Percentiles rank a stretch among this genome's conserved stretches.
These are phyloP conservation scores for Rotaria sp. DNA, from an alignment of 2,888 invertebrate genomes.

Conservation along the genomic window DNA sequence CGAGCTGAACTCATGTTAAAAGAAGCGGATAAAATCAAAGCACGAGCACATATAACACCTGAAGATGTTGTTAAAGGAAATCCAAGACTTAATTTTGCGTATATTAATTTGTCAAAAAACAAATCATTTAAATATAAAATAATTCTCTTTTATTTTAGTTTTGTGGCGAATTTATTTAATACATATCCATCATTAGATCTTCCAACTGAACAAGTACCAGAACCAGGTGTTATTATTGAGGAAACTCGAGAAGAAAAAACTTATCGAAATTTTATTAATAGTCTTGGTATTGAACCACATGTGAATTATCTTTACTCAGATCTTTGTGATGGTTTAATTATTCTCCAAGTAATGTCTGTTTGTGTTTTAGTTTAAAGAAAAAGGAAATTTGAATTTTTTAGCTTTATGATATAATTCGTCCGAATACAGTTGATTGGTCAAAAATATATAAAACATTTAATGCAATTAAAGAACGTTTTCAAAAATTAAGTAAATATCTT, in stretches of 20 bases:
- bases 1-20: slow-evolving; percentile 91
- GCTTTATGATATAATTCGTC: slow-evolving; percentile 89
- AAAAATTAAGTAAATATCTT: slow-evolving; percentile 61
- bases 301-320: slow-evolving; percentile 97
- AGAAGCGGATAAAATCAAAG: slow-evolving; percentile 88
- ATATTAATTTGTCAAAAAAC: background rate
- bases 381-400: slow-evolving; percentile 57
- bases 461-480: slow-evolving; percentile 88
- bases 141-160: slow-evolving; percentile 55
- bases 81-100: slow-evolving; percentile 89
- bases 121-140: background rate
- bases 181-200: slow-evolving; percentile 88
- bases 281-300: slow-evolving; percentile 80
- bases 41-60: slow-evolving; percentile 87
- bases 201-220: slow-evolving; percentile 66
- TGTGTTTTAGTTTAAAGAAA: background rate
- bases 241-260: slow-evolving; percentile 96
- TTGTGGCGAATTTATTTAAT: slow-evolving; percentile 97
- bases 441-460: slow-evolving; percentile 72
- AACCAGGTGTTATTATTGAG: slow-evolving; percentile 74
- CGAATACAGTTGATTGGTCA: slow-evolving; percentile 90
- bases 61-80: slow-evolving; percentile 91
- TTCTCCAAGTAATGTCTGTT: slow-evolving; percentile 62
- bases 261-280: slow-evolving; percentile 99
- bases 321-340: slow-evolving; percentile 84